Evolutionary conservation across 1,140 invertebrate genomes (phyloP).

Genomic region (Micrasema minimum): DNA sequence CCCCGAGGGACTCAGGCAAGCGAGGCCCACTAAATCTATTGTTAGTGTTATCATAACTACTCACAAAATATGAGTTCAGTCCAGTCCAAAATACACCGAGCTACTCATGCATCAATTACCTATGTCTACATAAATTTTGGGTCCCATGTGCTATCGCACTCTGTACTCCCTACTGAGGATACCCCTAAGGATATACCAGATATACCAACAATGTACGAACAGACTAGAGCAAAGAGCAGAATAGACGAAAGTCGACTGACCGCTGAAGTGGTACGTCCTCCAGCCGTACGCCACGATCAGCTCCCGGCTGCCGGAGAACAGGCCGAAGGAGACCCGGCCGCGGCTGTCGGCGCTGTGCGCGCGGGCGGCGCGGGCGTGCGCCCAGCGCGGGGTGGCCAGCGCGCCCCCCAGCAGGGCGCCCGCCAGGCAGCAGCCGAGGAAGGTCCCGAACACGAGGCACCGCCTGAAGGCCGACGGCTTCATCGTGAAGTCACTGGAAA

Average conservation of each 20-base stretch:
- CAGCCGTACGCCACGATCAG: conserved; percentile 85
- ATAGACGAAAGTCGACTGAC: conserved; percentile 62
- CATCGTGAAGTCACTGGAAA: conserved; percentile 57
- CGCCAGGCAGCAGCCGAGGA: conserved; percentile 85
- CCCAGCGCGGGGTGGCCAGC: conserved; percentile 90
- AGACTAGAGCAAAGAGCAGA: not conserved
- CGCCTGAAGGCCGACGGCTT: conserved; percentile 73
- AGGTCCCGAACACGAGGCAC: conserved; percentile 88
- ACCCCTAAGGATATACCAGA: too few relatives aligned
- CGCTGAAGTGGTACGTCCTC: conserved; percentile 77
- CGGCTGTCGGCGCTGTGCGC: conserved; percentile 71
- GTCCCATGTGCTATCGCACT: too few relatives aligned
- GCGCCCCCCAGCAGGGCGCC: conserved; percentile 85
- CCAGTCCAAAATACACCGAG: too few relatives aligned
- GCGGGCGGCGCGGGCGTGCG: conserved; percentile 78
- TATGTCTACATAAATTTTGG: too few relatives aligned
- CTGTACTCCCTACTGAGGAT: too few relatives aligned
- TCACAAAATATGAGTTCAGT: too few relatives aligned
- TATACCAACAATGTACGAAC: too few relatives aligned
- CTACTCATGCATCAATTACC: too few relatives aligned
- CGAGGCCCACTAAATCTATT: too few relatives aligned
- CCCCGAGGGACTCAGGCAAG: too few relatives aligned
- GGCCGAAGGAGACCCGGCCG: conserved; percentile 83
- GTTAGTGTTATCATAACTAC: too few relatives aligned
- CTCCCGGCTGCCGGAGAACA: conserved; percentile 86